Conservation (phyloP, 2,888 invertebrate species). For the Stomorhina lunata region DNA sequence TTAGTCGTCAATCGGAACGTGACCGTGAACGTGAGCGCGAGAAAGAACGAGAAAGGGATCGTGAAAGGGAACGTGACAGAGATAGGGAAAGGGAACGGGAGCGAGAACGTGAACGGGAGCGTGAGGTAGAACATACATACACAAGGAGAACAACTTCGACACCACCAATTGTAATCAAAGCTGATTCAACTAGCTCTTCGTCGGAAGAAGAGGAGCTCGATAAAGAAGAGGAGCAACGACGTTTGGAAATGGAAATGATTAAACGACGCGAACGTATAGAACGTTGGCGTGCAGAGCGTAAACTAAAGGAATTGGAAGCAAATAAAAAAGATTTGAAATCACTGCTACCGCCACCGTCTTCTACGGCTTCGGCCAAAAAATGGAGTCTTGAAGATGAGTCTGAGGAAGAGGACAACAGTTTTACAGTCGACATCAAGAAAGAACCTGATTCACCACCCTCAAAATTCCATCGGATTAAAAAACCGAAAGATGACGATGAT, state of each 20-base stretch:
- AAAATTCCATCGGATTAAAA: slow-evolving; percentile 73
- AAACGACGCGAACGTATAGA: slow-evolving; percentile 97
- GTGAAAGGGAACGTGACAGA: slow-evolving; percentile 63
- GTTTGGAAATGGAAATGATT: slow-evolving; percentile 96
- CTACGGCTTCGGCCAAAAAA: slow-evolving; percentile 87
- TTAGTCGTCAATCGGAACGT: slow-evolving; percentile 71
- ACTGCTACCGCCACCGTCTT: slow-evolving; percentile 80
- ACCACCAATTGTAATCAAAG: slow-evolving; percentile 72
- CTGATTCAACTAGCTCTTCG: slow-evolving; percentile 72
- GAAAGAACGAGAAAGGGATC: slow-evolving; percentile 66
- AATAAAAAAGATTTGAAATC: slow-evolving; percentile 89
- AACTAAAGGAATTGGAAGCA: slow-evolving; percentile 90
- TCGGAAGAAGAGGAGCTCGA: slow-evolving; percentile 82
- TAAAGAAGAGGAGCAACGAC: slow-evolving; percentile 93
- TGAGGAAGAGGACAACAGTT: slow-evolving; percentile 88
- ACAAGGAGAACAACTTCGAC: slow-evolving; percentile 66
- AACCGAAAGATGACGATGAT: slow-evolving; percentile 75
- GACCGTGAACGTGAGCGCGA: slow-evolving; percentile 81
- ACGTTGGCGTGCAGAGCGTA: slow-evolving; percentile 96
- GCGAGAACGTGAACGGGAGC: slow-evolving; percentile 81
- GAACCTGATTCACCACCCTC: slow-evolving; percentile 77
- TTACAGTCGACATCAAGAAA: slow-evolving; percentile 68
- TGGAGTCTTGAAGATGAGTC: slow-evolving; percentile 99
- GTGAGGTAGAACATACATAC: slow-evolving; percentile 73
- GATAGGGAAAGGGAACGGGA: slow-evolving; percentile 65